Evolutionary conservation across 2,888 invertebrate genomes (phyloP).

Genomic region (Cosmia pyralina): DNA sequence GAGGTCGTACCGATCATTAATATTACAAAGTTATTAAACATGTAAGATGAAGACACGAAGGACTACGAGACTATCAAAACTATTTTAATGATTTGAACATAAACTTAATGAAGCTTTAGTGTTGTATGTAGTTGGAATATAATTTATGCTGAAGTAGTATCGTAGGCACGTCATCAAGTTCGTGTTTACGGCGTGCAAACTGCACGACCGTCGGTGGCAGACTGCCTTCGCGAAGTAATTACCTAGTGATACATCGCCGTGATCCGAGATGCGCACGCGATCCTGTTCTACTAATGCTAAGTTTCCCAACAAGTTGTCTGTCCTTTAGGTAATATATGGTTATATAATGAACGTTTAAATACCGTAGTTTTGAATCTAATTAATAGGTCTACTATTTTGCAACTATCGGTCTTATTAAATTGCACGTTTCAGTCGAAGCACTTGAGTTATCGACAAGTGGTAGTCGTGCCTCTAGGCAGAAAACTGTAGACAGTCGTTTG

Average conservation of each 20-base stretch:
- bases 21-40: conserved; percentile 72
- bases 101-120: conserved; percentile 67
- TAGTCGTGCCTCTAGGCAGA: conserved; percentile 27
- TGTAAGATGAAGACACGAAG: conserved; percentile 72
- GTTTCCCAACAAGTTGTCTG: conserved; percentile 52
- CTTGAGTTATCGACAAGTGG: conserved; percentile 39
- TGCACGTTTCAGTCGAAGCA: conserved; percentile 31
- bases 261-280: conserved; percentile 65
- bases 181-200: conserved; percentile 75
- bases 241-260: conserved; percentile 70
- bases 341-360: conserved; percentile 52
- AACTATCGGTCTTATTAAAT: conserved; percentile 43
- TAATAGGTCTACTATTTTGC: conserved; percentile 22
- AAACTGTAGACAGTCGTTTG: conserved; percentile 26
- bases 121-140: conserved; percentile 65
- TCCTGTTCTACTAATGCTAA: conserved; percentile 55
- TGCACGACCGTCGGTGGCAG: conserved; percentile 71
- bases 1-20: conserved; percentile 67
- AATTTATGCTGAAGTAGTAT: conserved; percentile 72
- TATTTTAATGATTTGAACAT: conserved; percentile 72
- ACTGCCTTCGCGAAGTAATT: conserved; percentile 74
- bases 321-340: conserved; percentile 52
- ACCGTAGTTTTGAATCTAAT: conserved; percentile 36
- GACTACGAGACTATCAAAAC: conserved; percentile 69
- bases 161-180: conserved; percentile 61